Base-by-base conservation (phyloP, 2,888 invertebrate species). In the Pediacus dermestoides region DNA sequence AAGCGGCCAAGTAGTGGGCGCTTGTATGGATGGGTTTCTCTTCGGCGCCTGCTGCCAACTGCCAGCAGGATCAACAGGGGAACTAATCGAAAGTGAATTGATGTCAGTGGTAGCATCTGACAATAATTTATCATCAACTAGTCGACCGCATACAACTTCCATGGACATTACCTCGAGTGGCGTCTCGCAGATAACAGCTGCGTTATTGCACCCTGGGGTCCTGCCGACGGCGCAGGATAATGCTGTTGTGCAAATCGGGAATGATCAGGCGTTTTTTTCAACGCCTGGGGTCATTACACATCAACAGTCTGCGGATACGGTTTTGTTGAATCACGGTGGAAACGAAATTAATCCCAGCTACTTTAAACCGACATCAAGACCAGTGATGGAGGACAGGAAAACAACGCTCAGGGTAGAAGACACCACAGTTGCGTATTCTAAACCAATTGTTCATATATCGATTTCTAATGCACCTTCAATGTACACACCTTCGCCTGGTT, bases 21-120 rank as follows among this genome's bases (percentile, higher is more conserved):
- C 91, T 1, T 93, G 92, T 61, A 88, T 91, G 84, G 91, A 92
- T 58, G 89, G 92, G 0, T 89, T 89, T 64, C 75, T 89, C n/a
- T 91, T 91, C 58, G 92, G 92, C 1, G 88, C 92, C 1, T 93
- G 92, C 66, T 93, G 92, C 60, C 84, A 86, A 58, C 74, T 90
- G 14, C 78, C 80, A 49, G 74, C 69, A 12, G 69, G 71, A 27
- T 65, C 68, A 26, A 66, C 67, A 10, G 58, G 64, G 55, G 72
- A 67, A 42, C 39, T 59, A 1, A 40, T 58, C 16, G 54, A 57
- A 13, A 1, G 26, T 9, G 61, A 60, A 15, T 58, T 57, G 1
- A 62, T 58, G 35, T 37, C 60, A 4, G n/a, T n/a, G n/a, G n/a
- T n/a, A n/a, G n/a, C n/a, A n/a, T n/a, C n/a, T n/a, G n/a, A n/a